Evolutionary conservation across 1,140 invertebrate species (phyloP).

Genomic region (Aphidius gifuensis): DNA sequence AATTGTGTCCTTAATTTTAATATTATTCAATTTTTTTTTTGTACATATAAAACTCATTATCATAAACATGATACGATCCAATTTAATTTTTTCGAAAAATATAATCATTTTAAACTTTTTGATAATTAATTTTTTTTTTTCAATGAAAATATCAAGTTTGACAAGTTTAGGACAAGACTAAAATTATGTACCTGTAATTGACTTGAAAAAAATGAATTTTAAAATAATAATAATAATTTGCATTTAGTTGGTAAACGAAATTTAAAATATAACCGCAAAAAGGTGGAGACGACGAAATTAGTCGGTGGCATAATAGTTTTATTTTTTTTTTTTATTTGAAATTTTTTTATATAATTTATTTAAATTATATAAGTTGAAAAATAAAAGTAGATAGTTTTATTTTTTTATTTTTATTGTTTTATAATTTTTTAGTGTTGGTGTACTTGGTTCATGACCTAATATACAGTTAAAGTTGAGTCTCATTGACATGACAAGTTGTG

Average conservation of each 20-base stretch:
- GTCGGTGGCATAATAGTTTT: slow-evolving; percentile 29
- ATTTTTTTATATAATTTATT: slow-evolving; percentile 3
- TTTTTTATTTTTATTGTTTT: neutral
- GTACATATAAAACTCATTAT: too few species aligned
- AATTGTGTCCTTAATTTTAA: slow-evolving; percentile 8
- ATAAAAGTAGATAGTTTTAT: neutral
- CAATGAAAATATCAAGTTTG: too few species aligned
- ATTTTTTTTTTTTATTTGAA: slow-evolving; percentile 15
- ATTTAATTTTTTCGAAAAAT: too few species aligned
- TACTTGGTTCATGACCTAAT: slow-evolving; percentile 19
- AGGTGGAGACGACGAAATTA: slow-evolving; percentile 37
- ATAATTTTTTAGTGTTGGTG: neutral
- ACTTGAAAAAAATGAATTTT: too few species aligned
- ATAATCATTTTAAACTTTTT: too few species aligned
- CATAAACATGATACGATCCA: too few species aligned
- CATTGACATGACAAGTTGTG: slow-evolving; percentile 45
- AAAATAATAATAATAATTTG: too few species aligned
- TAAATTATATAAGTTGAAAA: neutral
- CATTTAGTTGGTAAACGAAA: too few species aligned
- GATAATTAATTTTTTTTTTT: too few species aligned
- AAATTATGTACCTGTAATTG: too few species aligned
- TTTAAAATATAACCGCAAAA: slow-evolving; percentile 24
- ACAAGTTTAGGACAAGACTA: too few species aligned
- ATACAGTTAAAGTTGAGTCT: slow-evolving; percentile 40
- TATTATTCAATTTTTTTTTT: slow-evolving; percentile 5